Evolutionary conservation across 2,888 invertebrate genomes (phyloP).

Genomic region (Coecobrya sp.): DNA sequence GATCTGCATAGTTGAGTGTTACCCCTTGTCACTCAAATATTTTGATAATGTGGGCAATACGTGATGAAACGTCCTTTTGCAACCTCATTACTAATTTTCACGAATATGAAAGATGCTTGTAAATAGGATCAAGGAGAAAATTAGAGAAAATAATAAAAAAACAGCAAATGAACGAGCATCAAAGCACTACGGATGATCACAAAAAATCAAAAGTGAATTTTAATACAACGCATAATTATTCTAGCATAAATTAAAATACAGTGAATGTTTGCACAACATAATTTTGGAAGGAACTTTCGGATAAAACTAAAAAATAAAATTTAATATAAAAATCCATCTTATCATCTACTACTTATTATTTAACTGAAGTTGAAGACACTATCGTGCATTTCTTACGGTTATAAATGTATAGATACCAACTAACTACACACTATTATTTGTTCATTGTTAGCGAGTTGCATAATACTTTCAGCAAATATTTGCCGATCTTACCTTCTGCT

Average conservation of each 20-base stretch:
- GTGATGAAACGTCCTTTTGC: neutral
- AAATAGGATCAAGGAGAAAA: neutral
- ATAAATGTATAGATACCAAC: neutral
- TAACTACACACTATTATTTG: constrained; percentile 5
- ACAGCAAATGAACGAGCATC: neutral
- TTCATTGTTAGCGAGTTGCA: constrained; percentile 25
- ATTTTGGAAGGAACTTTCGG: constrained; percentile 25
- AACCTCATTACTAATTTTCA: no score
- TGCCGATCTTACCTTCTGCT: neutral
- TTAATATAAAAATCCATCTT: constrained; percentile 22
- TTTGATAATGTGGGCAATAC: neutral
- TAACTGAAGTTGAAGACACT: constrained; percentile 39
- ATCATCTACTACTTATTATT: neutral
- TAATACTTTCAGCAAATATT: constrained; percentile 18
- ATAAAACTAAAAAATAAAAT: constrained; percentile 3
- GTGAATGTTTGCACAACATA: neutral
- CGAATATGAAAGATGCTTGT: neutral
- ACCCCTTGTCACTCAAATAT: neutral
- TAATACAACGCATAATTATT: neutral
- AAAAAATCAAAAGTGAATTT: neutral
- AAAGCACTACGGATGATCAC: neutral
- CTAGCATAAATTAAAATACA: constrained; percentile 5
- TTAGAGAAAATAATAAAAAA: constrained; percentile 3
- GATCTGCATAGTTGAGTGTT: constrained; percentile 46
- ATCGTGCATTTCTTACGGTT: constrained; percentile 37